Base-by-base conservation (phyloP, 2,113 vertebrate species). In the Meriones unguiculatus region DNA sequence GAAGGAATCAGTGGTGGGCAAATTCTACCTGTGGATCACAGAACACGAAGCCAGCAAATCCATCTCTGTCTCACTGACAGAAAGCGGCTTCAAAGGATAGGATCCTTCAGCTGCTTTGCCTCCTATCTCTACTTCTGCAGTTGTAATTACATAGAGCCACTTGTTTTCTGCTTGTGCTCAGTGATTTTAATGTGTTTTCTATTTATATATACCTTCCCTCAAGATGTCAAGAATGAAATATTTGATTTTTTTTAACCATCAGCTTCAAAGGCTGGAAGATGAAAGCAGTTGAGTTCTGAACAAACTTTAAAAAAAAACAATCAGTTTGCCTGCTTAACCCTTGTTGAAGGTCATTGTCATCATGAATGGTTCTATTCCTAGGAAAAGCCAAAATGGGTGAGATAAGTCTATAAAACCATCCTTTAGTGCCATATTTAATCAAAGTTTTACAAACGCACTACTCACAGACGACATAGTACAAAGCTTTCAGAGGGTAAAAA, bases 211-310 rank as follows among this genome's bases (percentile, higher is more conserved):
- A 96, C 95, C 91, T 97, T 96, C 94, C 82, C 64, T 92, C 82
- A 94, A 97, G 90, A 96, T 97, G 97, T 97, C 96, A 96, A 96
- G 91, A 93, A 84, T 97, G 93, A 97, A 97, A 91, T 96, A 95
- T 95, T 94, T 90, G 62, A 62, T 87, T 92, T 87, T 92, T 89
- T 65, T 41, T 3, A 32, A 67, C 57, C 52, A 95, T 95, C 86
- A 18, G 89, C 93, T 96, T 97, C 97, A 97, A 96, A 97, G 92
- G 10, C 67, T 92, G 81, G 52, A 84, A 97, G 97, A 97, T 95
- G 96, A 97, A 96, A 98, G 95, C 78, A 96, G 81, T 69, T 94
- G 85, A 93, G 69, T 95, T 89, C 94, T 97, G 88, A 77, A 92
- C 32, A 54, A 73, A 78, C 78, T 85, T 89, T 90, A 87, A n/a